Conservation (phyloP, 2,113 vertebrate genomes). For the Rhea pennata region DNA sequence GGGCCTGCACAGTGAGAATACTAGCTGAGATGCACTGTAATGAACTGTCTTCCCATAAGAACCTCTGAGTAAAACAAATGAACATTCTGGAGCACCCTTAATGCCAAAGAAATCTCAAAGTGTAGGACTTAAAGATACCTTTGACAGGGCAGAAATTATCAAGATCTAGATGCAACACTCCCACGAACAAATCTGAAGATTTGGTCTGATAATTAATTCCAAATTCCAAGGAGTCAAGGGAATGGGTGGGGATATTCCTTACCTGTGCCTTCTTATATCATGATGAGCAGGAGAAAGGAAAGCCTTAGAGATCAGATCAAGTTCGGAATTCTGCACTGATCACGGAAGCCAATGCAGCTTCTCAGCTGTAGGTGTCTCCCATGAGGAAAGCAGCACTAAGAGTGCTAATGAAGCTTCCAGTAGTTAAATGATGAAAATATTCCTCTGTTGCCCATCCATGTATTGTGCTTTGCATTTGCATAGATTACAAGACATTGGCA, state of each 20-base stretch:
- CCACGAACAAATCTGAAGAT: not conserved
- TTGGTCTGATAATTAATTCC: not conserved
- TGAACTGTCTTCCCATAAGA: not conserved
- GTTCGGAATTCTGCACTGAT: not conserved
- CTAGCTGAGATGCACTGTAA: not conserved
- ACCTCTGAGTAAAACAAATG: not conserved
- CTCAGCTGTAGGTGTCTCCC: not conserved
- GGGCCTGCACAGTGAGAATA: not conserved
- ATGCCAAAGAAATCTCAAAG: not conserved
- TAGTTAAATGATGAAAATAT: not conserved
- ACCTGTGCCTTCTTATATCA: not conserved
- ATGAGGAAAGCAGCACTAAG: not conserved
- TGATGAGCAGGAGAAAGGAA: not conserved
- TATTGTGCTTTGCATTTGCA: not conserved
- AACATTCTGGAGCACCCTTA: not conserved
- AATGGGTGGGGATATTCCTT: too few species aligned
- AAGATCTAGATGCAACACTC: not conserved
- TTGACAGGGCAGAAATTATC: not conserved
- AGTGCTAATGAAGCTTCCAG: not conserved
- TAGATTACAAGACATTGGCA: not conserved
- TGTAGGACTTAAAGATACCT: not conserved
- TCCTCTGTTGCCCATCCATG: not conserved
- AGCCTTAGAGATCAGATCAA: not conserved
- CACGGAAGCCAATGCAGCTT: not conserved
- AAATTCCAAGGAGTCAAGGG: not conserved